Evolutionary conservation across 2,888 invertebrate genomes (phyloP).

Genomic region (Chloroclystis v-ata): DNA sequence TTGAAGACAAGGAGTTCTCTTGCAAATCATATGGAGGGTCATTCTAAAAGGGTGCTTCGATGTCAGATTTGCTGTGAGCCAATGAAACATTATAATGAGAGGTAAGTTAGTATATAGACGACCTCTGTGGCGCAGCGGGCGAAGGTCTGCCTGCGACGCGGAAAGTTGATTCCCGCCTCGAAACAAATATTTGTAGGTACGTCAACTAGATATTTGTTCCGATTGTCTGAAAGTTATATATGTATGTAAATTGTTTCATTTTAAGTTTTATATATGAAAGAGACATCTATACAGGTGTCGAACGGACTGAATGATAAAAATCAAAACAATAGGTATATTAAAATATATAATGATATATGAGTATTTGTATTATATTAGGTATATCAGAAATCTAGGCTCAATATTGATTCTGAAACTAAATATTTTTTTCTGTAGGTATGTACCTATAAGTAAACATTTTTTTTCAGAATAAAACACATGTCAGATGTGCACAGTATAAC

Average conservation of each 20-base stretch:
- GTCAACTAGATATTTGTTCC: no score
- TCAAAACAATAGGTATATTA: no score
- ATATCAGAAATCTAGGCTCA: not conserved
- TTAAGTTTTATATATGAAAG: no score
- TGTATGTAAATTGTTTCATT: no score
- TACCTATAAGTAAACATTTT: no score
- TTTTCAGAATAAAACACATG: slow-evolving; percentile 55
- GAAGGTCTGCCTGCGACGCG: not conserved
- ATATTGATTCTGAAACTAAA: not conserved
- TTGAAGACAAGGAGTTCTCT: slow-evolving; percentile 56
- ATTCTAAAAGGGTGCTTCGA: slow-evolving; percentile 55
- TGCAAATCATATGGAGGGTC: slow-evolving; percentile 61
- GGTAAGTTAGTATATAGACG: slow-evolving; percentile 19
- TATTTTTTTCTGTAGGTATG: no score
- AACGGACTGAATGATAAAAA: no score
- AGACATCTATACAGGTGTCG: no score
- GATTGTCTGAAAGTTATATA: no score
- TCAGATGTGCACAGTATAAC: slow-evolving; percentile 61
- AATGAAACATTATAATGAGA: slow-evolving; percentile 67
- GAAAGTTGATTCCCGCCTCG: not conserved
- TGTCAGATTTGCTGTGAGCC: slow-evolving; percentile 63
- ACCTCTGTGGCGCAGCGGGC: no score
- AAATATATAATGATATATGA: no score
- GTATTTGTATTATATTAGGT: no score
- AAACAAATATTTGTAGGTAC: not conserved